Evolutionary conservation across 2,113 vertebrate species (phyloP).

Genomic region (Polyodon spathula): DNA sequence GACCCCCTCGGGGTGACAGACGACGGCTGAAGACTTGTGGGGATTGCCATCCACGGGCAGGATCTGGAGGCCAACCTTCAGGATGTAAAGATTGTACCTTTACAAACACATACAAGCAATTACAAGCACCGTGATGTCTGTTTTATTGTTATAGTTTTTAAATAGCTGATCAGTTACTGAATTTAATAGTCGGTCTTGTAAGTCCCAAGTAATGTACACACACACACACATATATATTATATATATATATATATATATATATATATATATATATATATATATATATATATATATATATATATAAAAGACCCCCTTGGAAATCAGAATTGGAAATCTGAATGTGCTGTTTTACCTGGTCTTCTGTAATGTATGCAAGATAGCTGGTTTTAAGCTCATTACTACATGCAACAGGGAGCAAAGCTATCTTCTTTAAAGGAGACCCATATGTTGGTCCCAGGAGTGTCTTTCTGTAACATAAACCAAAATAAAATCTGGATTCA

Average conservation of each 20-base stretch:
- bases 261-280: too few species aligned
- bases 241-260: too few species aligned
- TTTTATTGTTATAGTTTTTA: too few species aligned
- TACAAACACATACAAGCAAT: too few species aligned
- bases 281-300: too few species aligned
- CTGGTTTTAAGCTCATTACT: constrained; percentile 31
- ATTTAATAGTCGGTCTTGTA: too few species aligned
- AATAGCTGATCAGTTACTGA: too few species aligned
- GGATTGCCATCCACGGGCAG: constrained; percentile 87
- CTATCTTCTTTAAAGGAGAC: constrained; percentile 69
- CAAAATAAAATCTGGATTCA: not conserved
- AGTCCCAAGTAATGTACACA: too few species aligned
- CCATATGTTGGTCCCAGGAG: constrained; percentile 71
- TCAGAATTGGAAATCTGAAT: not conserved
- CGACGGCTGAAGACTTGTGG: constrained; percentile 68
- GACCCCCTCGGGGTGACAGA: constrained; percentile 69
- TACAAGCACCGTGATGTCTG: too few species aligned
- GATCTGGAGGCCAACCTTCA: constrained; percentile 84
- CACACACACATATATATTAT: too few species aligned
- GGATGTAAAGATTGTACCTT: not conserved
- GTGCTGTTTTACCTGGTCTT: constrained; percentile 65
- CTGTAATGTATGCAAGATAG: constrained; percentile 73
- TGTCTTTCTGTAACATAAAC: constrained; percentile 63
- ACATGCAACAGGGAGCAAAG: constrained; percentile 51
- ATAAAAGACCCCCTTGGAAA: too few species aligned